A percentile compares a stretch with the other conserved stretches of the same genome.
These are phyloP conservation scores for Epinephelus lanceolatus DNA, from an alignment of 2,113 vertebrate genomes.

Conservation along the genomic window DNA sequence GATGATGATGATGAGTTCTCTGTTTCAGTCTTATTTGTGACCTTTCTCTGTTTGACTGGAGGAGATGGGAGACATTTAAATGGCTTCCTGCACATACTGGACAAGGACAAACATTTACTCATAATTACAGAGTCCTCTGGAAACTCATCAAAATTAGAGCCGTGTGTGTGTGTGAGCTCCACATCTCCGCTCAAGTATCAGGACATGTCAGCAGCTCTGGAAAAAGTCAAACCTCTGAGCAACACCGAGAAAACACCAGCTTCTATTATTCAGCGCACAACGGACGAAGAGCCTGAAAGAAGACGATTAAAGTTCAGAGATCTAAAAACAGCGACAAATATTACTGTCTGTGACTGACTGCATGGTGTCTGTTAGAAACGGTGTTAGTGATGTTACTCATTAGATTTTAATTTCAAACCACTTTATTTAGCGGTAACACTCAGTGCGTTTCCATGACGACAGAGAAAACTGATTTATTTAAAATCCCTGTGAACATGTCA, in stretches of 20 bases:
- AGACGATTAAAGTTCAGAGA: background rate
- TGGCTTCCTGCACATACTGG: conserved; percentile 23
- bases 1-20: background rate
- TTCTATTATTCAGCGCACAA: background rate
- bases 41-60: conserved; percentile 48
- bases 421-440: too few species aligned
- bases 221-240: conserved; percentile 15
- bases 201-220: background rate
- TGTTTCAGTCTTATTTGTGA: conserved; percentile 34
- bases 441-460: too few species aligned
- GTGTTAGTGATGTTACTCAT: background rate
- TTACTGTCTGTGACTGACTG: background rate
- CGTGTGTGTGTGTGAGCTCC: background rate
- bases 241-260: background rate
- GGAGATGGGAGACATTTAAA: conserved; percentile 65
- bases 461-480: too few species aligned
- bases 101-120: conserved; percentile 17
- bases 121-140: conserved; percentile 34
- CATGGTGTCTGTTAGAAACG: background rate
- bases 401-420: background rate
- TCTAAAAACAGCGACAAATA: background rate
- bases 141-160: conserved; percentile 17
- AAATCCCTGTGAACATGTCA: too few species aligned
- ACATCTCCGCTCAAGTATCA: conserved; percentile 23
- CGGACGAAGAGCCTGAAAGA: conserved; percentile 6